Base-by-base conservation (phyloP, 2,113 vertebrate genomes). In the Chlamydotis undulata region DNA sequence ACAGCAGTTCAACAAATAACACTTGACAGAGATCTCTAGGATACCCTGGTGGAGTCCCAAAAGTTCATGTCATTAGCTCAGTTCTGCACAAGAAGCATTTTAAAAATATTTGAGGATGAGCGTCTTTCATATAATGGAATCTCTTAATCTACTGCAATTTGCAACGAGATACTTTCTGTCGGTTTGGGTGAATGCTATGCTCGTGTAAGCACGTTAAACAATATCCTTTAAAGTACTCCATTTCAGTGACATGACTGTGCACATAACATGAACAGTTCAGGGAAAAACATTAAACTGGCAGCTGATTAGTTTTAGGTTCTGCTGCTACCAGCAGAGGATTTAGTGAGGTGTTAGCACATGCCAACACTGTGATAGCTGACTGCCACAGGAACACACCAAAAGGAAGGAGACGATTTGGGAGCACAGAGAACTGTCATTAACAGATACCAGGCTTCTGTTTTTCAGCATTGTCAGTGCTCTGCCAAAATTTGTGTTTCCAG, bases 41-140 rank as follows among this genome's bases (percentile, higher is more conserved):
- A 78, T 21, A 45, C 11, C 6, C 23, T 47, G 26, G 11, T 9
- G 24, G 35, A 90, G 26, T 55, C 21, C 33, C 31, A 31, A 28
- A 83, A 63, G 25, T 55, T 93, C 37, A 50, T 6, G 12, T 41
- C 16, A 63, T 63, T 41, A 43, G 6, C 10, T 77, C 29, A 33
- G 16, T 53, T 78, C 68, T 57, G 43, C 39, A 77, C 5, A 65
- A 76, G 18, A 1, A 71, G 13, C 3, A 59, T 25, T 22, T 33
- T 12, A 33, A 57, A 57, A 17, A 35, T 28, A 12, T 9, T 6
- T 2, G 6, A 9, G 10, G 3, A 5, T 7, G 0, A 11, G 10
- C 2, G 3, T 2, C 15, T 79, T 83, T 85, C 29, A 41, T 24
- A 12, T 22, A 5, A 79, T 7, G 28, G 19, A 82, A 39, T 73